Base-by-base conservation (phyloP, 1,140 invertebrate species). In the Solenopsis fugax region DNA sequence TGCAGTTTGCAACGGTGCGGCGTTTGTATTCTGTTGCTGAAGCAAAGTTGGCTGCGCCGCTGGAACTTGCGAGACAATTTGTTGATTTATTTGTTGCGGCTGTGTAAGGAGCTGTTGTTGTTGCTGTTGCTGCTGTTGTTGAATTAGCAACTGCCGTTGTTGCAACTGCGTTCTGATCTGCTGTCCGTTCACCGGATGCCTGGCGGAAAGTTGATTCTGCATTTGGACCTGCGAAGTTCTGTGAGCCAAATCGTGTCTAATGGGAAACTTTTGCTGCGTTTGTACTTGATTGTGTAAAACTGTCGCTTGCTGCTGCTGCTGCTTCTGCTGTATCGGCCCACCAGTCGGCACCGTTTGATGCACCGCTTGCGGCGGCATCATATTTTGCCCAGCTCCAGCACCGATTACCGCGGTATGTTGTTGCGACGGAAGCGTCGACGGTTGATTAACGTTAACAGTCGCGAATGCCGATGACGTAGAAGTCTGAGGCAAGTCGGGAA, bases 181-280 rank as follows among this genome's bases (percentile, higher is more conserved):
- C 87, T 95, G 94, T 5, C 95, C 94, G 56, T 95, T 95, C 0
- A 95, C 91, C 16, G 94, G 92, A 91, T 93, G 93, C 73, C 94
- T 92, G 9, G 93, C 92, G 4, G 91, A 45, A n/a, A 93, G 73
- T 71, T 95, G 93, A 82, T 88, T 92, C 71, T 94, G 93, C 34
- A 94, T 86, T 75, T 93, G 93, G n/a, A 92, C 80, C 72, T 90
- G 91, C 7, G 91, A 78, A n/a, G 93, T 91, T 71, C 93, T 92
- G 7, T 94, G 95, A 48, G 92, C 86, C 58, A 93, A 56, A 77
- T 95, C 95, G 84, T 94, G 94, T 45, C 94, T 92, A 50, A 94
- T 88, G 34, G 94, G 93, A 91, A 95, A 95, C 87, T 95, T 95
- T 80, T 94, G 94, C 58, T 93, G 94, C 34, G 93, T 94, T 95